A percentile compares a stretch with the other conserved stretches of the same genome.
Evolutionary conservation across 37 sponge, comb jelly and placozoan genomes (phyloP).

Genomic region (Hormiphora californensis): DNA sequence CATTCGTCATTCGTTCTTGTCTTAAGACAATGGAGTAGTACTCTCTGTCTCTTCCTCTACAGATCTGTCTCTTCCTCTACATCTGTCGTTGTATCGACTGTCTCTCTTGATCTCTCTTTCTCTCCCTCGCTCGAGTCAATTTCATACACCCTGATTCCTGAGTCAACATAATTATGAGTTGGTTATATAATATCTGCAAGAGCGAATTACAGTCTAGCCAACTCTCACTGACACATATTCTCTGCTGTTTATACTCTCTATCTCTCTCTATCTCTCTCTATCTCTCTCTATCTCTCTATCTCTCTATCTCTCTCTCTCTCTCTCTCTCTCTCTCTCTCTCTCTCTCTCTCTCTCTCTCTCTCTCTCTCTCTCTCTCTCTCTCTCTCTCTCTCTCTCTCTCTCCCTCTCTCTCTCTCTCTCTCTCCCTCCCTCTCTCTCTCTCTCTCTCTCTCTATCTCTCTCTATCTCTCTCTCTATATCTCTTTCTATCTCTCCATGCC

Average conservation of each 20-base stretch:
- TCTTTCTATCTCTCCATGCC: too few relatives aligned
- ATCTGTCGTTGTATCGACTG: too few relatives aligned
- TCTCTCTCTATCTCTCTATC: background rate
- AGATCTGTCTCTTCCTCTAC: too few relatives aligned
- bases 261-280: background rate
- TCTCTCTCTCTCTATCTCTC: background rate
- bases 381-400: background rate
- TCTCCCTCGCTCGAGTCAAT: too few relatives aligned
- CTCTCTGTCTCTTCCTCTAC: too few relatives aligned
- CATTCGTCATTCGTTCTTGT: too few relatives aligned
- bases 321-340: background rate
- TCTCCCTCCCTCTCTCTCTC: background rate
- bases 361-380: background rate
- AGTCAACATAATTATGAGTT: too few relatives aligned
- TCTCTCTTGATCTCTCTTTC: too few relatives aligned
- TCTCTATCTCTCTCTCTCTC: background rate
- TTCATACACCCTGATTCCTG: too few relatives aligned
- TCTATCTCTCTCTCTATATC: background rate
- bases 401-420: background rate
- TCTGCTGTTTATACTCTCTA: background rate
- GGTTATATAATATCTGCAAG: too few relatives aligned
- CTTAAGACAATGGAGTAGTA: too few relatives aligned
- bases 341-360: background rate
- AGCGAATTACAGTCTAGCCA: too few relatives aligned
- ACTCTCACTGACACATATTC: background rate